These are phyloP conservation scores for Yasuhikotakia modesta DNA, from an alignment of 2,797 vertebrate species.

Conservation along the genomic window DNA sequence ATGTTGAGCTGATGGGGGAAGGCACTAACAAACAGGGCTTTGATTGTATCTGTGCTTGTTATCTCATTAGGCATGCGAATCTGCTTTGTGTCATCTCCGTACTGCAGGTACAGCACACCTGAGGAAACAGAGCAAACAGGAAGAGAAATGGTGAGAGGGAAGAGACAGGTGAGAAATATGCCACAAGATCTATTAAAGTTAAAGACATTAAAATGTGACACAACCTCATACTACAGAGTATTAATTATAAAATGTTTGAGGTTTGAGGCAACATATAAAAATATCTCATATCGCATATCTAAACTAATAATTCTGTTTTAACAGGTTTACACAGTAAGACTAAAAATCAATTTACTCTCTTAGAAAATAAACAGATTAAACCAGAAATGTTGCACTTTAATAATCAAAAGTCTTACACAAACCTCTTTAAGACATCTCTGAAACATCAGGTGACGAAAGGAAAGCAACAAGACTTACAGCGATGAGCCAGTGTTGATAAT, in stretches of 20 bases:
- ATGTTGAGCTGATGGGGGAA: conserved; percentile 96
- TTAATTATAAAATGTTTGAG: too few relatives aligned
- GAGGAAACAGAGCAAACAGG: conserved; percentile 13
- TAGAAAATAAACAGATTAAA: not conserved
- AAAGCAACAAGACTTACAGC: conserved; percentile 23
- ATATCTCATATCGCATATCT: too few relatives aligned
- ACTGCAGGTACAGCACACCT: conserved; percentile 60
- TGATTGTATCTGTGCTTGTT: conserved; percentile 92
- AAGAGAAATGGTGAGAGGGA: not conserved
- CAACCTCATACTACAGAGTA: too few relatives aligned
- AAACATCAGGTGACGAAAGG: not conserved
- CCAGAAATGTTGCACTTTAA: not conserved
- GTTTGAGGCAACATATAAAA: too few relatives aligned
- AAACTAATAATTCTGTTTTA: too few relatives aligned
- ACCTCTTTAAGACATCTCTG: not conserved
- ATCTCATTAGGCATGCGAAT: conserved; percentile 98
- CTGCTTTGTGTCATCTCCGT: conserved; percentile 82
- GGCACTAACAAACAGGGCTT: conserved; percentile 98
- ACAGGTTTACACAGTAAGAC: too few relatives aligned
- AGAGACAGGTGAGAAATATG: not conserved
- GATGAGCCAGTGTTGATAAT: not conserved
- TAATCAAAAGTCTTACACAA: conserved; percentile 2
- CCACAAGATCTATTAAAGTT: not conserved
- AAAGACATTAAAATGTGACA: too few relatives aligned
- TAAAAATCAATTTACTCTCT: too few relatives aligned